Evolutionary conservation across 1,140 invertebrate species (phyloP), one percentile per base, ranked within the genome.

Genomic region (Musca domestica): DNA sequence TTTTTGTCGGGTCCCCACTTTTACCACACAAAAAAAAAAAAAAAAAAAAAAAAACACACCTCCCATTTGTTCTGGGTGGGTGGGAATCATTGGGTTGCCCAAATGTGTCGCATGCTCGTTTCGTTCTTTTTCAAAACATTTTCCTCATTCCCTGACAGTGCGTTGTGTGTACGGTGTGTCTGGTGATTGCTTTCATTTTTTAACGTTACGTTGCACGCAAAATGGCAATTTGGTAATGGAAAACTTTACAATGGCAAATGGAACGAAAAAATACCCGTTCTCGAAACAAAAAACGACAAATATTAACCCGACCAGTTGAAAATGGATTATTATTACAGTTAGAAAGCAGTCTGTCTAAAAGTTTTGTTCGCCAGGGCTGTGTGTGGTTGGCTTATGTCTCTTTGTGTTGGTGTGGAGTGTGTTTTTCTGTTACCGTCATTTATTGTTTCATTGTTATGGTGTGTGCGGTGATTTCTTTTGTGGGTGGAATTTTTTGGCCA

Each of bases 121-220:
- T 41, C n/a, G n/a, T n/a, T n/a, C 10, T 41, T 41, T n/a, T 41
- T 12, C 10, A 41, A 30, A 30, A 30, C 27, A 30, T 34, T 56
- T n/a, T n/a, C 15, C 14, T 10, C 17, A 10, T n/a, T 30, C 2
- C 5, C n/a, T n/a, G n/a, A 9, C n/a, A n/a, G n/a, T n/a, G 34
- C 34, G 34, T 5, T 41, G 34, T 51, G n/a, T n/a, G n/a, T n/a
- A n/a, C n/a, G n/a, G 19, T 54, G 14, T 27, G 12, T 14, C 4
- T 20, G 54, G 56, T 61, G 56, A 61, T 61, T 61, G 27, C 56
- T 61, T 61, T 61, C 56, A 61, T 61, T 34, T 61, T 61, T 61
- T 34, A 27, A n/a, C 22, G 25, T 30, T 30, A 3, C 14, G 34
- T 12, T 41, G 41, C 56, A 61, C 56, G 56, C 30, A 61, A 41